A percentile compares a stretch with the other conserved stretches of the same genome.
Conservation (phyloP, 1,140 invertebrate species). For the Venturia canescens region DNA sequence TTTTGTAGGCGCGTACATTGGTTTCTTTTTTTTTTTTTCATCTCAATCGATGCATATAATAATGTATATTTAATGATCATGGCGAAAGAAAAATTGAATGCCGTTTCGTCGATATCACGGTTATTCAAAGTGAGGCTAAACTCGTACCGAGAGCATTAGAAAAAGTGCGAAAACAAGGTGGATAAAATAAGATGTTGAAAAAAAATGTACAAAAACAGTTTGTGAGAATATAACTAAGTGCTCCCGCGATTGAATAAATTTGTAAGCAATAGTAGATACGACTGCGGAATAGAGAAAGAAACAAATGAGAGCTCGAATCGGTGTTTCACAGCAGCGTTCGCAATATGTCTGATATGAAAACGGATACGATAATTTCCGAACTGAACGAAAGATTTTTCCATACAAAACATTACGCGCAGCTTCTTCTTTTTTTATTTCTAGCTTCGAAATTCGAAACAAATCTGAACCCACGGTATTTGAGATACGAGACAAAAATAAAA, state of each 20-base stretch:
- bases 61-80: conserved; percentile 56
- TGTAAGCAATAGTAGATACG: not conserved
- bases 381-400: no score
- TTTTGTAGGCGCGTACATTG: conserved; percentile 54
- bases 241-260: conserved; percentile 37
- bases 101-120: not conserved
- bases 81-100: conserved; percentile 50
- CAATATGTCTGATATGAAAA: no score
- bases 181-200: not conserved
- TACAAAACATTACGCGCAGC: no score
- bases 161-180: not conserved
- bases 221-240: conserved; percentile 52
- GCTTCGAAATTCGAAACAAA: not conserved
- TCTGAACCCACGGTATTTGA: no score
- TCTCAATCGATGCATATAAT: not conserved
- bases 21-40: conserved; percentile 29
- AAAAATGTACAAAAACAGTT: not conserved
- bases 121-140: conserved; percentile 5
- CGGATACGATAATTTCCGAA: no score
- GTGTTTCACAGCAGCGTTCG: not conserved
- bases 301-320: not conserved
- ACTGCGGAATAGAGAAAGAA: not conserved
- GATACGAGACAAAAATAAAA: no score
- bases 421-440: not conserved
- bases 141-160: not conserved